Percentiles rank a stretch among this genome's conserved stretches.
These are phyloP conservation scores for Hypsopygia costalis DNA, from an alignment of 2,888 invertebrate species.

Conservation along the genomic window DNA sequence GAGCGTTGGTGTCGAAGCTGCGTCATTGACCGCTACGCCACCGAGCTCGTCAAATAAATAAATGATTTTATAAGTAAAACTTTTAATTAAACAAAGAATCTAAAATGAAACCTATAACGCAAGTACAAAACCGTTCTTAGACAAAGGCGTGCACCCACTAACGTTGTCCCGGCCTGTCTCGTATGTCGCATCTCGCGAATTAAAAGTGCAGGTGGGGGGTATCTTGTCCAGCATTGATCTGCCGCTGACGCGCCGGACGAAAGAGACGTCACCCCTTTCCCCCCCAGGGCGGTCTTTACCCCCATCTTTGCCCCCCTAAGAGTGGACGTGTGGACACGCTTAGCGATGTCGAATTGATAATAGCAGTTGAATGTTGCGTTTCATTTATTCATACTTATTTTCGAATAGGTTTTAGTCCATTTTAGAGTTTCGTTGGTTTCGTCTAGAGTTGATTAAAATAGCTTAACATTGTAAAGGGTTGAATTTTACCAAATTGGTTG, in stretches of 20 bases:
- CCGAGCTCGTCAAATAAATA: too few species aligned
- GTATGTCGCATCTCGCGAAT: slow-evolving; percentile 42
- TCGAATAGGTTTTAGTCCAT: slow-evolving; percentile 9
- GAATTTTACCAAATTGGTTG: too few species aligned
- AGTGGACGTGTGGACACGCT: slow-evolving; percentile 64
- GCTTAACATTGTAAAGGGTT: too few species aligned
- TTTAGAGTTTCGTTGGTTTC: too few species aligned
- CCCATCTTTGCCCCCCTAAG: slow-evolving; percentile 26
- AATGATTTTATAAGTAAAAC: too few species aligned
- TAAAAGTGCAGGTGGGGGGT: slow-evolving; percentile 77
- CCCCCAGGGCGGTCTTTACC: slow-evolving; percentile 21
- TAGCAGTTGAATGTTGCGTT: slow-evolving; percentile 44
- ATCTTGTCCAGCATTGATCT: slow-evolving; percentile 72
- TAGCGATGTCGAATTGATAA: slow-evolving; percentile 69
- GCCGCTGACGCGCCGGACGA: slow-evolving; percentile 64
- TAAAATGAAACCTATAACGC: slow-evolving; percentile 7
- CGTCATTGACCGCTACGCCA: too few species aligned
- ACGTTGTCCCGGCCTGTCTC: slow-evolving; percentile 16
- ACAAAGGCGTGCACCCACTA: slow-evolving; percentile 36
- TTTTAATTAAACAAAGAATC: neutral
- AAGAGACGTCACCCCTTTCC: slow-evolving; percentile 52
- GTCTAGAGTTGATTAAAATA: too few species aligned
- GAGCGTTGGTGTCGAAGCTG: too few species aligned
- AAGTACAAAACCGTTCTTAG: slow-evolving; percentile 21
- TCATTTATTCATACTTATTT: slow-evolving; percentile 22